Conservation (phyloP, 2,113 vertebrate species). For the Clinocottus analis region DNA sequence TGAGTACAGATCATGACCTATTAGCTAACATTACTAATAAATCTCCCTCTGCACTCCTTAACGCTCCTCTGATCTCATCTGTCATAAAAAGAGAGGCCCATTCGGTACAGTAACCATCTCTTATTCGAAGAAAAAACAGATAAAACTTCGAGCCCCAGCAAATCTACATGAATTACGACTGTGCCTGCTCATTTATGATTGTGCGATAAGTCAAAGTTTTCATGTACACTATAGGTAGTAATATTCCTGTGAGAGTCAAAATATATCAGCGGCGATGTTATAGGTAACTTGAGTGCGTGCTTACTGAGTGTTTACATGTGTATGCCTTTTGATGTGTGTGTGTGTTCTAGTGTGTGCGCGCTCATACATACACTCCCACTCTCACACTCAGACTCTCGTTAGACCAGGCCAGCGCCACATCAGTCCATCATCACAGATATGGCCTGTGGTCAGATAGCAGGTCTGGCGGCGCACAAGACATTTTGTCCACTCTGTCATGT, state of each 20-base stretch:
- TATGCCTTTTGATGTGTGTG: constrained; percentile 59
- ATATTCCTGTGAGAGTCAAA: constrained; percentile 35
- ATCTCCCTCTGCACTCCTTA: constrained; percentile 52
- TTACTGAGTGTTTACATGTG: constrained; percentile 54
- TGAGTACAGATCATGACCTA: constrained; percentile 42
- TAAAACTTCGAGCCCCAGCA: constrained; percentile 42
- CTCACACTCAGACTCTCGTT: constrained; percentile 72
- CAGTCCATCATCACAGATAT: constrained; percentile 83
- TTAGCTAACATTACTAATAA: constrained; percentile 53
- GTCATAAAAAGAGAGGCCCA: constrained; percentile 59
- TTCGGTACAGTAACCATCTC: constrained; percentile 48
- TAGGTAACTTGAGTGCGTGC: constrained; percentile 59
- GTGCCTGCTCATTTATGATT: constrained; percentile 53
- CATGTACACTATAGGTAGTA: constrained; percentile 40
- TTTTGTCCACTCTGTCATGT: constrained; percentile 85
- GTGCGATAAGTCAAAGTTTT: constrained; percentile 61
- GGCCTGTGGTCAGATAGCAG: constrained; percentile 77
- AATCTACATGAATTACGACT: constrained; percentile 62
- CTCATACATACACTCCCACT: constrained; percentile 49
- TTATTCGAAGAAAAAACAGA: constrained; percentile 31
- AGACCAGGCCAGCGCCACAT: constrained; percentile 78
- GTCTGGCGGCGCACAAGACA: constrained; percentile 80
- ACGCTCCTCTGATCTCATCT: constrained; percentile 66
- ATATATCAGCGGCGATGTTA: constrained; percentile 43
- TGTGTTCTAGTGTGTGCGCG: constrained; percentile 35